Conservation (phyloP, 2,113 vertebrate genomes). For the Bubo blakistoni region DNA sequence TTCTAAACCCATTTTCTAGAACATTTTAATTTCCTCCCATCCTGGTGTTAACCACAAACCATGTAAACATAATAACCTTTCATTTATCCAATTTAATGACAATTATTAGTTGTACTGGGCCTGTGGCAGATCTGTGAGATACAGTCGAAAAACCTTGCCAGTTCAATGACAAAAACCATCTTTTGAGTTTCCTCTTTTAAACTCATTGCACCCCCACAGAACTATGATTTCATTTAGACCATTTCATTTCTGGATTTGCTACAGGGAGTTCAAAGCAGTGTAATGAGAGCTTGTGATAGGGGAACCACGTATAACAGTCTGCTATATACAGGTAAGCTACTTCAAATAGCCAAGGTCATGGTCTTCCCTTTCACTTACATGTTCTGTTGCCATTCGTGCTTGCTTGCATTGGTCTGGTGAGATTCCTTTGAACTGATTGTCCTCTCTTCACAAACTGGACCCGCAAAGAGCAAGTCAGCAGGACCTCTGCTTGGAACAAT, state of each 20-base stretch:
- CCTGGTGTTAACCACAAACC: too few species aligned
- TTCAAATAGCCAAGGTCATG: neutral
- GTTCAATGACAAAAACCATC: neutral
- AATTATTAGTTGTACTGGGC: neutral
- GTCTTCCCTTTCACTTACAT: neutral
- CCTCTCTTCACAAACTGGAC: neutral
- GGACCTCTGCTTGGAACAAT: neutral
- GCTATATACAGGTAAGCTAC: conserved; percentile 79
- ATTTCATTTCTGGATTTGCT: neutral
- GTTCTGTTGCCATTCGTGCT: rapidly evolving
- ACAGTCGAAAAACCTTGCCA: neutral
- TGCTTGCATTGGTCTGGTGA: neutral
- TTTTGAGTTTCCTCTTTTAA: neutral
- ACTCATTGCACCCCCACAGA: neutral
- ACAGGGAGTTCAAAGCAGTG: conserved; percentile 34
- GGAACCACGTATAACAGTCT: conserved; percentile 72
- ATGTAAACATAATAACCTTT: too few species aligned
- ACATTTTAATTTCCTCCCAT: too few species aligned
- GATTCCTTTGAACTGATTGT: neutral
- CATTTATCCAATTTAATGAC: too few species aligned
- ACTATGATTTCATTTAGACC: neutral
- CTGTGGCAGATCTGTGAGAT: neutral
- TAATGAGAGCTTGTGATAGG: conserved; percentile 79
- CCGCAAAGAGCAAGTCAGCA: neutral
- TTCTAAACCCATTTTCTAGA: neutral